phyloP scores from a whole-genome alignment of 2,888 invertebrate genomes.

The Protophormia terraenovae region DNA sequence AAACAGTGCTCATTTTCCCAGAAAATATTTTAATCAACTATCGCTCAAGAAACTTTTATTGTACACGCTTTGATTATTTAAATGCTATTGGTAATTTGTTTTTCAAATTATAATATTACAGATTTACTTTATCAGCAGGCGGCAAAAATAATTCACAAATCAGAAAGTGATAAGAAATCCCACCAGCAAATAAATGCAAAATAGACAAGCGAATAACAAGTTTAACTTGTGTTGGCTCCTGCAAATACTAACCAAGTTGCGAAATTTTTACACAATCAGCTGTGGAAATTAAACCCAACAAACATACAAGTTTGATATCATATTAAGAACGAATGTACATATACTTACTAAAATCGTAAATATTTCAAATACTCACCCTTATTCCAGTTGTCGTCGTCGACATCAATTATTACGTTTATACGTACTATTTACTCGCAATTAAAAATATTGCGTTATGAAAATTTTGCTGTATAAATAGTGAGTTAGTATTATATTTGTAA shows the following conservation, averaged over 20 bases:
- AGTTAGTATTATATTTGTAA: too few relatives aligned
- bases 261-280: neutral
- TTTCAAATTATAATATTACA: neutral
- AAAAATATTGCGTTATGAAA: too few relatives aligned
- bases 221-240: neutral
- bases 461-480: too few relatives aligned
- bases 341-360: too few relatives aligned
- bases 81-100: slow-evolving; percentile 15
- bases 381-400: too few relatives aligned
- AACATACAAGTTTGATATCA: too few relatives aligned
- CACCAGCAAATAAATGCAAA: neutral
- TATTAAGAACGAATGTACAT: too few relatives aligned
- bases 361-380: too few relatives aligned
- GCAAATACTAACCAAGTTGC: neutral
- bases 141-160: neutral
- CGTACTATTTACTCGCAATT: too few relatives aligned
- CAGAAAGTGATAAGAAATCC: slow-evolving; percentile 33
- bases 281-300: too few relatives aligned
- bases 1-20: slow-evolving; percentile 50
- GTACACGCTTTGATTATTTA: slow-evolving; percentile 16
- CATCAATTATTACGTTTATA: too few relatives aligned
- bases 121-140: neutral
- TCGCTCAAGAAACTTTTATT: neutral
- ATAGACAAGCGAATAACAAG: neutral
- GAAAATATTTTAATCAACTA: neutral